Conservation (phyloP, 2,113 vertebrate genomes). For the Catharus fuscescens region DNA sequence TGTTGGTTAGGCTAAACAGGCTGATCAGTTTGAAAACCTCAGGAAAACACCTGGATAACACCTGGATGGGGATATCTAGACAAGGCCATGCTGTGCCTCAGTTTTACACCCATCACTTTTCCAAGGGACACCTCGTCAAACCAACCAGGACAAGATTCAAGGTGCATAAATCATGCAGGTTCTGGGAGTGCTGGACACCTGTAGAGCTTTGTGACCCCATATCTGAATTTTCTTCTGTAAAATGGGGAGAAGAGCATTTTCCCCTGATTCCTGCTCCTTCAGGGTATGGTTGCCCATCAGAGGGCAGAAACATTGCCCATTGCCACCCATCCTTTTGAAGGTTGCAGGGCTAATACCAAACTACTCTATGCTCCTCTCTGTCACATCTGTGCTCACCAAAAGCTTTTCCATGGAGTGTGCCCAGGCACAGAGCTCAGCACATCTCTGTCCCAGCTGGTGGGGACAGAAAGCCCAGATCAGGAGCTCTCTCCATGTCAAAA, state of each 20-base stretch:
- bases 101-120: neutral
- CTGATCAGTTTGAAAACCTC: neutral
- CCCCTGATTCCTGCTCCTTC: neutral
- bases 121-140: neutral
- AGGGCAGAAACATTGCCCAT: neutral
- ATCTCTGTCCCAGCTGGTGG: neutral
- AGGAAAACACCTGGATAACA: neutral
- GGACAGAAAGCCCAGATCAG: neutral
- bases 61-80: neutral
- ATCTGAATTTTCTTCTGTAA: neutral
- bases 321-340: neutral
- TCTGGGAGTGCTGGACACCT: neutral
- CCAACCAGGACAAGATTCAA: neutral
- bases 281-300: neutral
- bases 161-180: neutral
- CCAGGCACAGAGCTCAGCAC: rapidly evolving
- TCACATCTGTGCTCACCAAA: neutral
- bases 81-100: neutral
- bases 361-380: neutral
- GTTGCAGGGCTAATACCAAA: neutral
- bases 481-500: neutral
- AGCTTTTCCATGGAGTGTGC: neutral
- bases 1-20: neutral
- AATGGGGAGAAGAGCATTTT: neutral
- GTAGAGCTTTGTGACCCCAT: neutral